phyloP scores from a whole-genome alignment of 2,797 vertebrate species.

The Eleutherodactylus coqui region DNA sequence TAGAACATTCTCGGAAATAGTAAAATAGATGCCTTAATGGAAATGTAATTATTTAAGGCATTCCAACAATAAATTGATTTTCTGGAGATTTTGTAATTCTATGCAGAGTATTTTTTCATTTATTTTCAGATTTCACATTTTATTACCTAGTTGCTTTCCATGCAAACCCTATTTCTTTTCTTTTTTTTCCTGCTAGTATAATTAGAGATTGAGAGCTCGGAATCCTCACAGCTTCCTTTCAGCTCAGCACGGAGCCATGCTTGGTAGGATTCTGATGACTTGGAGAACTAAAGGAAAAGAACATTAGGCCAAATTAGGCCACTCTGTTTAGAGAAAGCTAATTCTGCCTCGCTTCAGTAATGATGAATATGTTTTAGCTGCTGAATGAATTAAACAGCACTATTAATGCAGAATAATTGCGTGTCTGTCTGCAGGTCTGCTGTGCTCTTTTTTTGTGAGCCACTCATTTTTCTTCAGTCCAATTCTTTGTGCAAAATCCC shows the following conservation, averaged over 20 bases:
- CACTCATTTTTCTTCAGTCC: not conserved
- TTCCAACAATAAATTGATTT: conserved; percentile 26
- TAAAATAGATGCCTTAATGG: not conserved
- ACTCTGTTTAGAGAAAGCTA: conserved; percentile 65
- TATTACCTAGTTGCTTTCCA: conserved; percentile 42
- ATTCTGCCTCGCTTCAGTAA: conserved; percentile 66
- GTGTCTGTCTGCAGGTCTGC: conserved; percentile 27
- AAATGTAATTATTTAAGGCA: conserved; percentile 19
- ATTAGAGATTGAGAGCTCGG: conserved; percentile 68
- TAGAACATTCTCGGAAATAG: not conserved
- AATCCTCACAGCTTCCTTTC: conserved; percentile 67
- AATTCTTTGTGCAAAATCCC: conserved; percentile 4
- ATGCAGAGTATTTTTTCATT: conserved; percentile 26
- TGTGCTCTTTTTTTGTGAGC: conserved; percentile 28
- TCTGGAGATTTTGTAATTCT: conserved; percentile 10
- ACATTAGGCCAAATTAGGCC: conserved; percentile 69
- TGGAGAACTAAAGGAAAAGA: conserved; percentile 61
- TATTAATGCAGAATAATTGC: conserved; percentile 67
- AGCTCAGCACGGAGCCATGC: conserved; percentile 66
- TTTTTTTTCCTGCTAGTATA: conserved; percentile 49
- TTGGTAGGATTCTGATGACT: conserved; percentile 62
- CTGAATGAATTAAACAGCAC: conserved; percentile 65
- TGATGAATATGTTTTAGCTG: conserved; percentile 69
- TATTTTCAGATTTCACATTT: conserved; percentile 41
- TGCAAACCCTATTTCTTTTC: conserved; percentile 62